Percentiles rank a stretch among this genome's conserved stretches.
Conservation (phyloP, 1,140 invertebrate species). For the Drosophila cardini region DNA sequence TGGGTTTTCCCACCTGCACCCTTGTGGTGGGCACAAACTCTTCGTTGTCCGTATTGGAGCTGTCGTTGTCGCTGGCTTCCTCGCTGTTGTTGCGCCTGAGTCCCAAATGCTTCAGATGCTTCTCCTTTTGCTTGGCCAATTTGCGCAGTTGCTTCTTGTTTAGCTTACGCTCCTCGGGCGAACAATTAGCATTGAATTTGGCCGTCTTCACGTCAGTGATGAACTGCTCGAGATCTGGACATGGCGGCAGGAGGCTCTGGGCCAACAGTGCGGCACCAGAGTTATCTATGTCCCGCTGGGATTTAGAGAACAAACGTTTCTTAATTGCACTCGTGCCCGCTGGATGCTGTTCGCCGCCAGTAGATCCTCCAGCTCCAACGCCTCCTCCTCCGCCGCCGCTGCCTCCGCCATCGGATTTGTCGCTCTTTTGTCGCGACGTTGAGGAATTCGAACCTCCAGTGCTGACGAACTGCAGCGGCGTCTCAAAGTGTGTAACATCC, state of each 20-base stretch:
- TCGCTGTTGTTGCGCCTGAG: slow-evolving; percentile 77
- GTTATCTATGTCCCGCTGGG: slow-evolving; percentile 72
- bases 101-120: slow-evolving; percentile 86
- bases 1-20: slow-evolving; percentile 78
- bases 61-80: slow-evolving; percentile 73
- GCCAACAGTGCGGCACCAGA: slow-evolving; percentile 61
- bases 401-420: slow-evolving; percentile 68
- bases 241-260: slow-evolving; percentile 49
- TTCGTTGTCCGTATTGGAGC: slow-evolving; percentile 79
- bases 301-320: slow-evolving; percentile 73
- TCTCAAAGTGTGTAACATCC: slow-evolving; percentile 47
- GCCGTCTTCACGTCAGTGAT: slow-evolving; percentile 75
- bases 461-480: slow-evolving; percentile 28
- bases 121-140: slow-evolving; percentile 86
- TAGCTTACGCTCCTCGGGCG: slow-evolving; percentile 81
- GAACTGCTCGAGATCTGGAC: slow-evolving; percentile 79
- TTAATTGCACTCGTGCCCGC: slow-evolving; percentile 65
- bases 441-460: slow-evolving; percentile 52
- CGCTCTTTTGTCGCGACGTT: slow-evolving; percentile 65
- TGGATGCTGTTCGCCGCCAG: slow-evolving; percentile 44
- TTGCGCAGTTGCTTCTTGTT: slow-evolving; percentile 81
- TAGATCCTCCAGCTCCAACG: not conserved
- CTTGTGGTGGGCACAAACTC: slow-evolving; percentile 80
- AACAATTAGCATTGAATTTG: slow-evolving; percentile 71
- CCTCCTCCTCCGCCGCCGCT: slow-evolving; percentile 36